These are phyloP conservation scores for Sitta carolinensis DNA, from an alignment of 2,797 vertebrate genomes.

Conservation along the genomic window DNA sequence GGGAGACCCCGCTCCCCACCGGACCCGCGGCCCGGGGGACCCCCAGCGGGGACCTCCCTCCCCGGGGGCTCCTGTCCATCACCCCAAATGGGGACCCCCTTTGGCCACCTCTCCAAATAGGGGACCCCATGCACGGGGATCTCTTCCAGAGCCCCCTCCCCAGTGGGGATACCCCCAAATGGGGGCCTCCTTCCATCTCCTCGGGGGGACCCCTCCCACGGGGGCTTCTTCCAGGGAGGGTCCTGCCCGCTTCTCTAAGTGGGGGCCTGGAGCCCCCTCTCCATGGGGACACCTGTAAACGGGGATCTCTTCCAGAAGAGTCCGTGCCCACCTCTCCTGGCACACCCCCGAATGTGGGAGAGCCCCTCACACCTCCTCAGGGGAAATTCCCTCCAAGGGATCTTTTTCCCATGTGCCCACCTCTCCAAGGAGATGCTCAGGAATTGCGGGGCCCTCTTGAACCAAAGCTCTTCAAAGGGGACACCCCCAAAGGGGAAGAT, in stretches of 20 bases:
- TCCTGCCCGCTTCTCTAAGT: accelerated
- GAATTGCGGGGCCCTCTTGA: not conserved
- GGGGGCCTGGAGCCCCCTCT: not conserved
- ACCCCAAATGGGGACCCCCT: not conserved
- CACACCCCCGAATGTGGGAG: too few relatives aligned
- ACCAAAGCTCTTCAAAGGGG: not conserved
- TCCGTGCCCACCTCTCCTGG: not conserved
- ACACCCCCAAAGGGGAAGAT: not conserved
- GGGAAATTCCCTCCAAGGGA: not conserved
- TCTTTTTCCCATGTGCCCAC: not conserved
- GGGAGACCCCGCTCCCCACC: too few relatives aligned
- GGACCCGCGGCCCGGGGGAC: not conserved
- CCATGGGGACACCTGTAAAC: not conserved
- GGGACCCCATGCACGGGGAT: accelerated
- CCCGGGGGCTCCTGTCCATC: not conserved
- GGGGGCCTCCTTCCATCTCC: not conserved
- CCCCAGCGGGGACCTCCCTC: not conserved
- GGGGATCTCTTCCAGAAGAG: too few relatives aligned
- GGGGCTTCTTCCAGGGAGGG: too few relatives aligned
- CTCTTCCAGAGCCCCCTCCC: too few relatives aligned
- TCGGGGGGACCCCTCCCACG: not conserved
- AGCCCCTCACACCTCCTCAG: not conserved
- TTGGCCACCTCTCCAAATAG: accelerated
- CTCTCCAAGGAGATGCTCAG: not conserved
- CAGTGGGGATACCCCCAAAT: not conserved